Evolutionary conservation across 2,797 vertebrate species (phyloP), one percentile per base, ranked within the genome.

Genomic region (Anolis apletophallus): DNA sequence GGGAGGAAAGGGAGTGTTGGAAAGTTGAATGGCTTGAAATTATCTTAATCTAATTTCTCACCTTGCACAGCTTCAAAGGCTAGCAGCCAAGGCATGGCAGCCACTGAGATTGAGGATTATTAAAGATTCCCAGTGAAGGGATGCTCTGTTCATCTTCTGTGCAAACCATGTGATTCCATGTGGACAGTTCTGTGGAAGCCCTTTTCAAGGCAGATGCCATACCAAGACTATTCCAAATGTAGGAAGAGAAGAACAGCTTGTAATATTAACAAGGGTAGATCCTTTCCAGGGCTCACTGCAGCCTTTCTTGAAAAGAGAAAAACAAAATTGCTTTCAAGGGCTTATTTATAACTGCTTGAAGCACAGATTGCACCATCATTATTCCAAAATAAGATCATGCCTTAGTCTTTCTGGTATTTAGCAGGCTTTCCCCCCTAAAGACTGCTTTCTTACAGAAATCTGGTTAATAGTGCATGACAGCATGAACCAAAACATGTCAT

Each of bases 301-400:
- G 91, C 77, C 91, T 92, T 92, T 84, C 88, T 92, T 94, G 94
- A 92, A 93, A 95, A 93, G 73, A 91, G 93, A 91, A 92, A 74
- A 17, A 67, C 59, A 87, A 89, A 86, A 92, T 91, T 85, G 88
- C 90, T 95, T 94, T 91, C 88, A 93, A 94, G 92, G 90, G 85
- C 88, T 92, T 94, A 87, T 93, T 94, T 95, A 92, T 95, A 94
- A 94, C 84, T 88, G 91, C 90, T 91, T 91, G 90, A 90, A 92
- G 92, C 94, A 91, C 81, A 91, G 88, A 93, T 91, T 93, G 92
- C 46, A 72, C 40, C 85, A 93, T 87, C 88, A 92, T 89, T 91
- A 93, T 92, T 89, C 86, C 85, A 86, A 88, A 91, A 88, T 88
- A 90, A 90, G 83, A 90, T 86, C 68, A 81, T 86, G 82, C 67